Conservation (phyloP, 2,888 invertebrate genomes). For the Saturnia pavonia region DNA sequence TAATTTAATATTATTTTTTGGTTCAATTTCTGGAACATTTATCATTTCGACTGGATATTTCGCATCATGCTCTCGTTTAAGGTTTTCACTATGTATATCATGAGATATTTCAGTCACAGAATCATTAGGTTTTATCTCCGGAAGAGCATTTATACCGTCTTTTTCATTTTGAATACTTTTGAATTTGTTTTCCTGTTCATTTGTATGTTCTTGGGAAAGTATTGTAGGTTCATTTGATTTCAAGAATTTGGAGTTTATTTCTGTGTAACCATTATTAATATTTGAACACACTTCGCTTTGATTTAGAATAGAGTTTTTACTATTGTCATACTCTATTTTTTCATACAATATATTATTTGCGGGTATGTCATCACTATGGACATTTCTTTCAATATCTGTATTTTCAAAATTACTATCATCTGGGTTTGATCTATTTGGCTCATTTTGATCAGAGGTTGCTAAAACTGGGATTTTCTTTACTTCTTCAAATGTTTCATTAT, state of each 20-base stretch:
- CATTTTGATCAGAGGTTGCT: not conserved
- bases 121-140: constrained; percentile 31
- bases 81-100: constrained; percentile 23
- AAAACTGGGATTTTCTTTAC: not conserved
- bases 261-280: not conserved
- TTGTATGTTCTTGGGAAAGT: not conserved
- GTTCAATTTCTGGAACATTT: constrained; percentile 38
- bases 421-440: not conserved
- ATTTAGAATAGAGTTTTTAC: not conserved
- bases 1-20: constrained; percentile 32
- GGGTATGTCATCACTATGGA: not conserved
- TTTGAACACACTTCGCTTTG: not conserved
- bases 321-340: not conserved
- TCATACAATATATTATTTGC: not conserved
- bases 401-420: not conserved
- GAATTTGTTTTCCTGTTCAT: constrained; percentile 1
- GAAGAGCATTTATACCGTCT: constrained; percentile 26
- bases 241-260: not conserved
- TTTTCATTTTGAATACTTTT: constrained; percentile 23
- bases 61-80: constrained; percentile 25
- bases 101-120: constrained; percentile 29
- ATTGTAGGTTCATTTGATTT: not conserved
- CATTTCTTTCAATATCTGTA: not conserved
- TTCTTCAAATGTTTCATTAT: not conserved
- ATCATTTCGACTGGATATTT: constrained; percentile 38